Base-by-base conservation (phyloP, 1,140 invertebrate species). In the Zaprionus nigranus region DNA sequence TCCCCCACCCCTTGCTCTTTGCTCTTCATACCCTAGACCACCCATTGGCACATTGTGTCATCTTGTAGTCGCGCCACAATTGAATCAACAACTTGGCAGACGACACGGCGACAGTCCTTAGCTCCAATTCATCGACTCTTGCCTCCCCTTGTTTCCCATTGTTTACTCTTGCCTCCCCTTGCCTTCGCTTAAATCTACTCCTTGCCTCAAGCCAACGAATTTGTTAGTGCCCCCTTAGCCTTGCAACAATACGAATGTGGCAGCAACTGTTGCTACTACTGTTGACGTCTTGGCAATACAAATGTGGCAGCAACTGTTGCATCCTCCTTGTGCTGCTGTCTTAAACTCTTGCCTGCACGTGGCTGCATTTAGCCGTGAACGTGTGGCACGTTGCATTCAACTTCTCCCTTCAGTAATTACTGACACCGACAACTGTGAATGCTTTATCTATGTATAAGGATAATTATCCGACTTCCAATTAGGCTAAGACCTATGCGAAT, bases 41-140 rank as follows among this genome's bases (percentile, higher is more conserved):
- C 20, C 11, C 20, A 24, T 24, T 51, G 17, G 0, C 20, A 0
- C 46, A 51, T 51, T 51, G n/a, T 63, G 28, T 17, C 54, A 66
- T 26, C 30, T 34, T 28, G 13, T 34, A 20, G 12, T 34, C 38
- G 17, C 11, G 49, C 38, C 34, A 30, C 22, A 58, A 77, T 77
- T 77, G 75, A 73, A 77, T 73, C 70, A 77, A 67, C 70, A 67
- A 58, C 30, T 62, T 67, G 57, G 62, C 69, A 66, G 58, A 65
- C 75, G 40, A 43, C 51, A 72, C 43, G 68, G 56, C 30, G 30
- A 34, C 30, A 34, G 24, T 26, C 24, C 24, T 26, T 4, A 26
- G 24, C 24, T 26, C 4, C 24, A 26, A 26, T 26, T 26, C 5
- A 26, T 26, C 24, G 24, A 24, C 24, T 5, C 24, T 24, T 30